Base-by-base conservation (phyloP, 2,113 vertebrate genomes). In the Antigone vipio region DNA sequence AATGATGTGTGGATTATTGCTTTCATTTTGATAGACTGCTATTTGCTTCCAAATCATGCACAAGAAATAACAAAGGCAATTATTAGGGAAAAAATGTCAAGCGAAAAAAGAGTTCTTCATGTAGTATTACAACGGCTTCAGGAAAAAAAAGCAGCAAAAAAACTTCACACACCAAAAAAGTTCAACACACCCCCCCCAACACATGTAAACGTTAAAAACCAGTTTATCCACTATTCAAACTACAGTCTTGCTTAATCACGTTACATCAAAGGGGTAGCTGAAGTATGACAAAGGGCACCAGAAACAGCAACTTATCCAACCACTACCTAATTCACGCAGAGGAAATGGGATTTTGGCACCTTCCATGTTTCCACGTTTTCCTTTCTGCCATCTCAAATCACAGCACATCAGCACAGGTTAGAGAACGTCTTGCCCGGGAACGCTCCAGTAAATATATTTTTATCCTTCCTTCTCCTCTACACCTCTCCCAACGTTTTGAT, bases 231-330 rank as follows among this genome's bases (percentile, higher is more conserved):
- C 91, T 94, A 69, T 67, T 83, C 77, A 86, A 79, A 81, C 69
- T 64, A 59, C 53, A 35, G 53, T 82, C 94, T 97, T 88, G 80
- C 84, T 95, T 89, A 88, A 96, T 89, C 84, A 74, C 1, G 2
- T 78, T 69, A 85, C 74, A 91, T 93, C 77, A 82, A 89, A 96
- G 74, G 12, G 17, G 63, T 59, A 92, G 88, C 71, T 77, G 42
- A 96, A 94, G 75, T 96, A 88, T 95, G 82, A 95, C 82, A 96
- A 96, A 96, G 93, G 90, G 94, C 93, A 96, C 45, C 45, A 95
- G 82, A 83, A 95, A 53, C 34, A 85, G 60, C 49, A 89, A 15
- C 50, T 78, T 88, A 79, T 75, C 58, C 67, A 91, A 58, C 21
- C 45, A 55, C 62, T 69, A 45, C 80, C 63, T 66, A 80, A 75